Percentiles rank a stretch among this genome's conserved stretches.
phyloP scores from a whole-genome alignment of 2,113 vertebrate species.

The Eonycteris spelaea region DNA sequence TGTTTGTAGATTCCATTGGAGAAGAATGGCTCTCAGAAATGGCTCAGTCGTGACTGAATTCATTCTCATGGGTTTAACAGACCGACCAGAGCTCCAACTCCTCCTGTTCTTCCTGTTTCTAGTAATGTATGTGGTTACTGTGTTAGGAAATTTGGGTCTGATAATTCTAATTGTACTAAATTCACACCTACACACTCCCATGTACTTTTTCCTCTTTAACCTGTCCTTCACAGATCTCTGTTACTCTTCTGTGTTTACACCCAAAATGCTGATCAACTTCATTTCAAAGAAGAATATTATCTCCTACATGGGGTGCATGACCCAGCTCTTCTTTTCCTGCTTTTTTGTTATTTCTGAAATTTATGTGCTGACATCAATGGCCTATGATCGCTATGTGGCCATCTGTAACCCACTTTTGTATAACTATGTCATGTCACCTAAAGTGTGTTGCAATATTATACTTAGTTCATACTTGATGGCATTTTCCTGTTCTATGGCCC shows the following conservation, averaged over 20 bases:
- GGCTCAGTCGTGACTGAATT: background rate
- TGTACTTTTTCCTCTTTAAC: conserved; percentile 61
- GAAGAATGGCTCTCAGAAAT: conserved; percentile 8
- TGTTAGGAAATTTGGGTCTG: conserved; percentile 16
- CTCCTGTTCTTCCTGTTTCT: conserved; percentile 18
- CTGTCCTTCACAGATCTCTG: conserved; percentile 55
- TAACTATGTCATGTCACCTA: background rate
- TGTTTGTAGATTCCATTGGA: background rate
- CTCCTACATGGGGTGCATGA: conserved; percentile 23
- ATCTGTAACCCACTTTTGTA: conserved; percentile 51
- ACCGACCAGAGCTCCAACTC: background rate
- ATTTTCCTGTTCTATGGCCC: background rate
- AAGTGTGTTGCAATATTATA: background rate
- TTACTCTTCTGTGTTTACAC: conserved; percentile 52
- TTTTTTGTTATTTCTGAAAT: conserved; percentile 38
- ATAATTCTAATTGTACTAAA: background rate
- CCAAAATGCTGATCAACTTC: conserved; percentile 58
- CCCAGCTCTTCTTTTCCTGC: conserved; percentile 33
- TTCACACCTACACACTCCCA: conserved; percentile 50
- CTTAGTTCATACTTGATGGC: conserved; percentile 27
- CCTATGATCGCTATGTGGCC: conserved; percentile 53
- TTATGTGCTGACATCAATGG: conserved; percentile 50
- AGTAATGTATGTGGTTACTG: background rate
- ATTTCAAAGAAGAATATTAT: conserved; percentile 46
- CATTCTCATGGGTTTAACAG: background rate